A percentile compares a stretch with the other conserved stretches of the same genome.
phyloP scores from a whole-genome alignment of 2,888 invertebrate species.

The Antitype chi region DNA sequence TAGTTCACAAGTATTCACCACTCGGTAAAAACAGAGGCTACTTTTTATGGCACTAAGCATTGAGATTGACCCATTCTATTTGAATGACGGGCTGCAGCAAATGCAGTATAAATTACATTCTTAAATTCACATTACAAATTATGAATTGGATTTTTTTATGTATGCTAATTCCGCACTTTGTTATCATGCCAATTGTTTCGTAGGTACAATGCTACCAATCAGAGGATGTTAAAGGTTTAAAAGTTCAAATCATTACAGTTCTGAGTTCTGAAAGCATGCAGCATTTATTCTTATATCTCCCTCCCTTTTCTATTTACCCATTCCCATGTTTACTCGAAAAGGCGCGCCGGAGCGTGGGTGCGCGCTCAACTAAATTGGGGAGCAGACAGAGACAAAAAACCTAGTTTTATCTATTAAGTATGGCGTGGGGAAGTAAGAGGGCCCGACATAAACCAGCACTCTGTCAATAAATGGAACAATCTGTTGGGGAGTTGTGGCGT shows the following conservation, averaged over 20 bases:
- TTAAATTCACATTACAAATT: constrained; percentile 36
- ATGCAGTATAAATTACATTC: constrained; percentile 56
- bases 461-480: constrained; percentile 83
- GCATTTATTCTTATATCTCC: constrained; percentile 89
- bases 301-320: constrained; percentile 88
- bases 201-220: not conserved
- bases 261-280: constrained; percentile 74
- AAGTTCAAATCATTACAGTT: constrained; percentile 63
- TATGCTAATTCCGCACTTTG: not conserved
- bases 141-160: not conserved
- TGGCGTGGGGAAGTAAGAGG: constrained; percentile 78
- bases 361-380: constrained; percentile 87
- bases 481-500: constrained; percentile 80
- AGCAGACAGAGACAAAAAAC: constrained; percentile 85
- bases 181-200: not conserved
- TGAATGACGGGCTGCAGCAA: constrained; percentile 30
- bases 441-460: constrained; percentile 76
- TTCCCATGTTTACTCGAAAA: constrained; percentile 89
- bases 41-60: constrained; percentile 51
- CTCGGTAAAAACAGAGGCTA: constrained; percentile 50
- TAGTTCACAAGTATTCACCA: constrained; percentile 52
- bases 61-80: constrained; percentile 55
- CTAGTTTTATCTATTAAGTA: constrained; percentile 74
- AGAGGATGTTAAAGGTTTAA: constrained; percentile 41
- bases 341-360: constrained; percentile 88